phyloP scores from a whole-genome alignment of 2,797 vertebrate genomes.

The Acrossocheilus wenchowensis region DNA sequence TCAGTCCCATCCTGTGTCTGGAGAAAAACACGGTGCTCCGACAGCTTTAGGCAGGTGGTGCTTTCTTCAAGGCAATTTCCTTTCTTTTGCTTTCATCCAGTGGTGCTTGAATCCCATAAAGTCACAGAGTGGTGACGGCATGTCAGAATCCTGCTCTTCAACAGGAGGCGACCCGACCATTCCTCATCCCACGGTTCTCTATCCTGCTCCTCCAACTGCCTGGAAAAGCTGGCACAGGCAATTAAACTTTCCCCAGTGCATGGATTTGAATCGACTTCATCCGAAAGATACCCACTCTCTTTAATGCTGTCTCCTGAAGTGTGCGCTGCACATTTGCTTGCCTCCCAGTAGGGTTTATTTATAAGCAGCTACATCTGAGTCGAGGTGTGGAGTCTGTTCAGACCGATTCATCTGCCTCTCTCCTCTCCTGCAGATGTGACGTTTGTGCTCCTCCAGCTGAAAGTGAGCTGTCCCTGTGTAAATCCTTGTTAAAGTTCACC shows the following conservation, averaged over 20 bases:
- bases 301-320: neutral
- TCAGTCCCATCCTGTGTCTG: conserved; percentile 20
- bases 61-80: neutral
- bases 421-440: neutral
- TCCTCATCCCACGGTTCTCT: conserved; percentile 44
- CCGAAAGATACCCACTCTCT: neutral
- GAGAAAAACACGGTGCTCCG: neutral
- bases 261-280: neutral
- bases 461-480: conserved; percentile 38
- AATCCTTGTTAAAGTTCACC: conserved; percentile 49
- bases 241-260: conserved; percentile 42
- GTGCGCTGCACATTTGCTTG: neutral
- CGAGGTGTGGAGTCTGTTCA: conserved; percentile 6
- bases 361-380: conserved; percentile 20
- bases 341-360: conserved; percentile 12
- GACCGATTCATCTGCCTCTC: conserved; percentile 15
- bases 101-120: conserved; percentile 11
- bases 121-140: conserved; percentile 1
- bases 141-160: conserved; percentile 19
- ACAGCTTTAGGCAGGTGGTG: neutral
- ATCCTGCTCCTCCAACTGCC: neutral
- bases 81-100: conserved; percentile 2
- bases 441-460: neutral
- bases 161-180: conserved; percentile 6
- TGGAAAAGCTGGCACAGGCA: conserved; percentile 46